Percentiles rank a stretch among this genome's conserved stretches.
Conservation (phyloP, 2,113 vertebrate genomes). For the Microcebus jonahi region DNA sequence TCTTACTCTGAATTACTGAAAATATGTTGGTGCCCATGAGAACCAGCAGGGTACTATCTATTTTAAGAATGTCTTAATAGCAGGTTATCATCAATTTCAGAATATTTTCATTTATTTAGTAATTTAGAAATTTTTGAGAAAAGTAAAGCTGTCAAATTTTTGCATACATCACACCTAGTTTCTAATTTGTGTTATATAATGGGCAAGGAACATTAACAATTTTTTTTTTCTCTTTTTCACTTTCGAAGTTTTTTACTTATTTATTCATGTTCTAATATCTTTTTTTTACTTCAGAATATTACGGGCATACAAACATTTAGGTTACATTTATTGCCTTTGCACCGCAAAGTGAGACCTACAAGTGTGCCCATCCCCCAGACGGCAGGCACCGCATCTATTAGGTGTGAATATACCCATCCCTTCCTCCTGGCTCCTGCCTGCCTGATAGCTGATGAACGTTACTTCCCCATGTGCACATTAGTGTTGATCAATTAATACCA, state of each 20-base stretch:
- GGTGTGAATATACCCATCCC: no score
- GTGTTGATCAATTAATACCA: no score
- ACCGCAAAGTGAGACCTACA: no score
- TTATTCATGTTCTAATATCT: neutral
- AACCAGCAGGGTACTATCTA: neutral
- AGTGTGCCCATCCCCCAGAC: no score
- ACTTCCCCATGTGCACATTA: no score
- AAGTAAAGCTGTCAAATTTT: neutral
- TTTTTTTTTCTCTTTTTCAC: neutral
- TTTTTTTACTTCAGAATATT: no score
- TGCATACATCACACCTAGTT: neutral
- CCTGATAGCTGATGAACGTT: no score
- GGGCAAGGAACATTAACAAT: neutral
- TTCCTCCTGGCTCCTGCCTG: no score
- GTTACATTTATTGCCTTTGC: no score
- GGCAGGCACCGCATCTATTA: no score
- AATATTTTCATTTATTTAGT: conserved; percentile 27
- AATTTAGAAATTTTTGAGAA: conserved; percentile 30
- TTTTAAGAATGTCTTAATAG: conserved; percentile 56
- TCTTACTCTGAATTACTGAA: conserved; percentile 2
- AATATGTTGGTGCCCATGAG: conserved; percentile 50
- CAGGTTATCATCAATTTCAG: neutral
- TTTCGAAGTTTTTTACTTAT: neutral
- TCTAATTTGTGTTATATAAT: conserved; percentile 29
- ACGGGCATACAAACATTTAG: no score